These are phyloP conservation scores for Clitarchus hookeri DNA, from an alignment of 2,888 invertebrate species.

Conservation along the genomic window DNA sequence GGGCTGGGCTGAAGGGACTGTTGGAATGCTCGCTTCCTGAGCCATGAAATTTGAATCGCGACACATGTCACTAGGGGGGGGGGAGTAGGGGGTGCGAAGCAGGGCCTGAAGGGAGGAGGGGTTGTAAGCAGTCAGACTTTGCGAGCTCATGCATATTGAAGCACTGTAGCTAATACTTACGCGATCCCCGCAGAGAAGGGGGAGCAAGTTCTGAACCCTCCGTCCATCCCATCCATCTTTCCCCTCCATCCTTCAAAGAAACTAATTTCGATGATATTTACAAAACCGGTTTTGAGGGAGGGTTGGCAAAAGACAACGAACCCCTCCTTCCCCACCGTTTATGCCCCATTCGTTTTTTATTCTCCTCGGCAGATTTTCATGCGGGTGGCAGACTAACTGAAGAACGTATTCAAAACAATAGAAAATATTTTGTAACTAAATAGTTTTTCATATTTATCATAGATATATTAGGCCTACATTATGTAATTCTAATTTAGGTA, in stretches of 20 bases:
- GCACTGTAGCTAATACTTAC: background rate
- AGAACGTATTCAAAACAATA: no score
- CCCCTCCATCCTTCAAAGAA: conserved; percentile 5
- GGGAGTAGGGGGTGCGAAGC: background rate
- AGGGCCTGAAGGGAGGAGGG: background rate
- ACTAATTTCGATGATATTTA: conserved; percentile 7
- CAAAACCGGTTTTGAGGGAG: background rate
- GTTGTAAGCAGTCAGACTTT: background rate
- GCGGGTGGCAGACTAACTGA: no score
- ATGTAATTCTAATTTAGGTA: no score
- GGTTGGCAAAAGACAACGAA: background rate
- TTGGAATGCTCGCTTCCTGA: conserved; percentile 9
- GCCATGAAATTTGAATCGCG: background rate
- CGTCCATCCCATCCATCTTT: background rate
- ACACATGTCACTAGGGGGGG: background rate
- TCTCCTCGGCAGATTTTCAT: background rate
- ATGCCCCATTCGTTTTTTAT: background rate
- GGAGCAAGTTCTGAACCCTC: background rate
- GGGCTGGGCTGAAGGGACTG: background rate
- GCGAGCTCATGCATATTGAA: conserved; percentile 9
- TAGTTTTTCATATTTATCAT: no score
- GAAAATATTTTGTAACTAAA: no score
- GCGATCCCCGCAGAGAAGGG: background rate
- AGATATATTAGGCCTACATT: no score
- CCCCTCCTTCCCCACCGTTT: background rate